Base-by-base conservation (phyloP, 1,140 invertebrate genomes). In the Dendrolimus kikuchii region DNA sequence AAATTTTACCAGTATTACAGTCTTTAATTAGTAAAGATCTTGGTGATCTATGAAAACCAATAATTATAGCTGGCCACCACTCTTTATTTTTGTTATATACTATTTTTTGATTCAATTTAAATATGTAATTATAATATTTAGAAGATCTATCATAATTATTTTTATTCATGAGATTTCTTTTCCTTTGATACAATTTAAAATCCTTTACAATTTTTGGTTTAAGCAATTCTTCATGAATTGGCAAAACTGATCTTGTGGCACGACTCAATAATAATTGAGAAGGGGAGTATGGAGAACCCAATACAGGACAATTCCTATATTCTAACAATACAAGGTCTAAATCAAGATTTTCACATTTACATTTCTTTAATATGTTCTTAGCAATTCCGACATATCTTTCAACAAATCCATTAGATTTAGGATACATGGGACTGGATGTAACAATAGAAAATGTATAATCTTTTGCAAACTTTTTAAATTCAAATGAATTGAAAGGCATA, bases 341-440 rank as follows among this genome's bases (percentile, higher is more conserved):
- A 46, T 51, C 44, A 53, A 51, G 55, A 56, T 45, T 45, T 60
- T 40, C 46, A 57, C 53, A 49, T 62, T 42, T 6, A 40, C 44
- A 54, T 68, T 77, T 23, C 59, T 60, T 66, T 42, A 74, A 45
- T 5, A 77, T 57, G 39, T 54, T 59, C 62, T 74, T 74, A 2
- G 67, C 61, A 7, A 64, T 63, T 37, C 64, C 57, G 0, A 74
- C 69, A 5, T 55, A 61, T 23, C 61, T 66, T 61, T 74, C 69
- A 7, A 63, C 68, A 38, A 66, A 55, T 5, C 71, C 76, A 56
- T 79, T 77, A 36, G 66, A 69, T 39, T 66, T 60, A 1, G 67
- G 53, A 55, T 68, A 76, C 6, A 64, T 42, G 36, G 71, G 69
- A 47, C 62, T 73, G 36, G 53, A 64, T 0, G 64, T 68, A n/a